Evolutionary conservation across 2,888 invertebrate species (phyloP).

Genomic region (Pollenia amentaria): DNA sequence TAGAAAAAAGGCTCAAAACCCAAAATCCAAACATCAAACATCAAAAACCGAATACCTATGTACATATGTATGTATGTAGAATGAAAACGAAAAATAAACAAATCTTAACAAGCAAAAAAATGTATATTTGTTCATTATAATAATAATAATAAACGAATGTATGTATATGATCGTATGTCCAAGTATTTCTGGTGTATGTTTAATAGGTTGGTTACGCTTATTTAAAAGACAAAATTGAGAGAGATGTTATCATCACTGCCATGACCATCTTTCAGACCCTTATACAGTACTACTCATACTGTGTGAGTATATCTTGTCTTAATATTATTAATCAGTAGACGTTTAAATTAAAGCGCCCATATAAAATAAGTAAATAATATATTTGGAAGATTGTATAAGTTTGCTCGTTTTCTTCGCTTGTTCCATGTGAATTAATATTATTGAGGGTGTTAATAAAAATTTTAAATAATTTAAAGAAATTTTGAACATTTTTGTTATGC

Average conservation of each 20-base stretch:
- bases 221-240: background rate
- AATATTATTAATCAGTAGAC: conserved; percentile 37
- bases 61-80: background rate
- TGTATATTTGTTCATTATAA: background rate
- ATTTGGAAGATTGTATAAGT: background rate
- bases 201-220: conserved; percentile 11
- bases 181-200: background rate
- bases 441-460: conserved; percentile 65
- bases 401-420: background rate
- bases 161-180: background rate
- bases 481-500: conserved; percentile 17
- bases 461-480: conserved; percentile 67
- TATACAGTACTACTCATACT: background rate
- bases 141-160: conserved; percentile 14
- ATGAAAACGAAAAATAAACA: conserved; percentile 23
- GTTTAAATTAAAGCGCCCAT: conserved; percentile 64
- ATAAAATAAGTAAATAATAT: conserved; percentile 6
- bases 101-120: conserved; percentile 15
- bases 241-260: conserved; percentile 29
- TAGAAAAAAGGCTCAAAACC: conserved; percentile 11
- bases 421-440: conserved; percentile 5
- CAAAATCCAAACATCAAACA: conserved; percentile 42
- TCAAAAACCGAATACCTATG: conserved; percentile 31
- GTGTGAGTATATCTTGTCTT: conserved; percentile 35
- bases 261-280: conserved; percentile 36